Conservation (phyloP, 2,797 vertebrate species). For the Micromesistius poutassou region DNA sequence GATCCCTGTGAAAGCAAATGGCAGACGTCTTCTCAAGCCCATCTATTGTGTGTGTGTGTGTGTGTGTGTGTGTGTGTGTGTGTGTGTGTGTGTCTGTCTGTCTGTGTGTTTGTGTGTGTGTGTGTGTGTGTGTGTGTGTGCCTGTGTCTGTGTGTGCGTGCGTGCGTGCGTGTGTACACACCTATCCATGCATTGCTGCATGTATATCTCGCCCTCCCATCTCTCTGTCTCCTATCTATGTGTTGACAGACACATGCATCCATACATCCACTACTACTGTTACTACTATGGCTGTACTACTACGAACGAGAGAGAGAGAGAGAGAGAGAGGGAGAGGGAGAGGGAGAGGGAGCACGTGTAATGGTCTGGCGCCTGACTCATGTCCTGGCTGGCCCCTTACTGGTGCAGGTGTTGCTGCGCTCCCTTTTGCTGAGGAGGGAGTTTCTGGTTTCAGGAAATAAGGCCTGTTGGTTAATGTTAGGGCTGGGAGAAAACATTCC, state of each 20-base stretch:
- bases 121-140: not conserved
- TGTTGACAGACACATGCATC: not conserved
- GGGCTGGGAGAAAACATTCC: conserved; percentile 68
- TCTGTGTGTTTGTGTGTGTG: not conserved
- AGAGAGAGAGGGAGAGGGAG: not conserved
- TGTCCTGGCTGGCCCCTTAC: conserved; percentile 59
- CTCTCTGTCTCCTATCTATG: not conserved
- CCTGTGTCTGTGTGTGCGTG: no score
- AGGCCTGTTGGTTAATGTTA: conserved; percentile 73
- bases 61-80: not conserved
- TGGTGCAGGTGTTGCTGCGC: conserved; percentile 70
- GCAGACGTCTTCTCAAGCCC: not conserved
- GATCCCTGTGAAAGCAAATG: conserved; percentile 11
- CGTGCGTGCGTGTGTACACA: not conserved
- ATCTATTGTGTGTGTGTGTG: not conserved
- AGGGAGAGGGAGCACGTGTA: conserved; percentile 16
- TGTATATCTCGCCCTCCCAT: not conserved
- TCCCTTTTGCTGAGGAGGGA: conserved; percentile 70
- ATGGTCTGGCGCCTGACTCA: conserved; percentile 62
- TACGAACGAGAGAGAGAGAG: not conserved
- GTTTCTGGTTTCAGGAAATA: conserved; percentile 78
- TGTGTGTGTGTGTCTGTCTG: not conserved
- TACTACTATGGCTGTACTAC: not conserved
- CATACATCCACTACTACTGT: not conserved
- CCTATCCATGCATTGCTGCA: not conserved